Conservation (phyloP, 1,140 invertebrate genomes). For the Cataglyphis hispanica region DNA sequence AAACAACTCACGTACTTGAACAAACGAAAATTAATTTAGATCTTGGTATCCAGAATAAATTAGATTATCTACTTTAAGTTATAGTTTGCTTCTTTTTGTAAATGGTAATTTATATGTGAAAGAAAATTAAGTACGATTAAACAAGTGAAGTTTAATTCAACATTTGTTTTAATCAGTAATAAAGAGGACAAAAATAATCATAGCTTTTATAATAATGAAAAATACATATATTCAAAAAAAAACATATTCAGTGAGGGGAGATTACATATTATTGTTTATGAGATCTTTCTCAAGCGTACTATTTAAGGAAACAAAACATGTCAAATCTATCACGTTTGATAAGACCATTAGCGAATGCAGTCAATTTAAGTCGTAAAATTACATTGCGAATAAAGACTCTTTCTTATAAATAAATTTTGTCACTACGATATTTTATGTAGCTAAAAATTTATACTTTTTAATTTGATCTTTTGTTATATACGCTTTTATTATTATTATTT, state of each 20-base stretch:
- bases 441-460: background rate
- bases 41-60: background rate
- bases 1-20: background rate
- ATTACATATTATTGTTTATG: constrained; percentile 23
- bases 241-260: background rate
- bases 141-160: constrained; percentile 5
- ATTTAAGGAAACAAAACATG: background rate
- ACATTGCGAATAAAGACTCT: background rate
- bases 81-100: background rate
- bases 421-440: background rate
- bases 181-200: background rate
- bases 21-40: background rate
- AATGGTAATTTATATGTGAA: background rate
- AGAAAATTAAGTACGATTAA: constrained; percentile 23
- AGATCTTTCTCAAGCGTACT: background rate
- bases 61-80: background rate
- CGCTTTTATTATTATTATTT: background rate
- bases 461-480: background rate
- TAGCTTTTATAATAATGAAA: background rate
- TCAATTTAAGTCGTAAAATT: background rate
- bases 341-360: background rate
- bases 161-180: background rate
- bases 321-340: background rate
- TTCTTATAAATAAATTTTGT: background rate
- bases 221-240: background rate